Base-by-base conservation (phyloP, 2,797 vertebrate species). In the Acanthornis magna region DNA sequence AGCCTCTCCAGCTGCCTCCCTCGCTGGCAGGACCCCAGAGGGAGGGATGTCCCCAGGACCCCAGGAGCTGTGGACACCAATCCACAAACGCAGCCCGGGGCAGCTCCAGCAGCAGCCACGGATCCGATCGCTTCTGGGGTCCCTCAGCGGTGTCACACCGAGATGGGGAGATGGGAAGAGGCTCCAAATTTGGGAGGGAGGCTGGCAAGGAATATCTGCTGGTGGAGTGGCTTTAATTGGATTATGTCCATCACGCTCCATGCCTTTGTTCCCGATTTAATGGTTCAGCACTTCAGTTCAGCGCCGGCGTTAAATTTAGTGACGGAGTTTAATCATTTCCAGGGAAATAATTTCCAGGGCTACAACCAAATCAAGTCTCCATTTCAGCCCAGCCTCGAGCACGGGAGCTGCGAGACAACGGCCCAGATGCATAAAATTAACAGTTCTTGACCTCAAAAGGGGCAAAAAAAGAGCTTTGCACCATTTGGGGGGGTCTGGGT, bases 341-440 rank as follows among this genome's bases (percentile, higher is more conserved):
- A 82, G 89, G 89, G 88, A 91, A 96, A 96, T 95, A 77, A 87
- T 86, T 95, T 93, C 94, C 95, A 96, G 94, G 93, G 95, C 89
- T 73, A 50, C 74, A 82, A 87, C 62, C 51, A 66, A 94, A 92
- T 42, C 48, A 20, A 96, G 81, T 93, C 83, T 94, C 88, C 40
- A 48, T 85, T 89, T 77, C 90, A 87, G 88, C 94, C 89, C n/a
- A 75, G 89, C 95, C 93, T 78, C 57, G 11, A 88, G 96, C 81
- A 15, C 85, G 63, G 66, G 88, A 76, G 38, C 86, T 77, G 85
- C 3, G 62, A 93, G 78, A 77, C 62, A 65, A 72, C 26, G 82
- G 68, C 89, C 87, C 60, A 70, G 70, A 71, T 50, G 85, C 92
- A 85, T 22, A 58, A 88, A 85, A 94, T 45, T 65, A 85, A 83